Base-by-base conservation (phyloP, 2,888 invertebrate genomes). In the Acleris holmiana region DNA sequence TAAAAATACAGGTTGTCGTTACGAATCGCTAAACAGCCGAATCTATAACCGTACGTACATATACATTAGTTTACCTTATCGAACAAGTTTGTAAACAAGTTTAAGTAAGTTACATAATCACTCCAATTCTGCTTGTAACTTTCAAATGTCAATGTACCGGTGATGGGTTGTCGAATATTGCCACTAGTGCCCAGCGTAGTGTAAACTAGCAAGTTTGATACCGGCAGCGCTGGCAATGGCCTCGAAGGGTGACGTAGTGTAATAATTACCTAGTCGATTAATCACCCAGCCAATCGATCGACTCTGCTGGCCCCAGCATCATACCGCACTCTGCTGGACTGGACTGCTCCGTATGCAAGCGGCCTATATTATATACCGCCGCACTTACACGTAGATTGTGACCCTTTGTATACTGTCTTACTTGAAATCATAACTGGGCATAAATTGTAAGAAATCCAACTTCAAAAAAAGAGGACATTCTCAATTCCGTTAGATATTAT, bases 331-430 rank as follows among this genome's bases (percentile, higher is more conserved):
- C 83, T 86, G 80, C 67, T 85, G 75, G 73, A 59, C 67, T 85
- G 75, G 73, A 59, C 57, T 57, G 63, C 71, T 68, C 74, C 70
- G 76, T 76, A 79, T 74, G 73, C 75, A 76, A 77, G 76, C 76
- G 75, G 69, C 44, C 88, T 90, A 91, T 88, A 86, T 89, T 88
- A n/a, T n/a, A n/a, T 90, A 91, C 76, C 66, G 54, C 74, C 70
- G 69, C 69, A 72, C 73, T 80, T 76, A 76, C 78, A 78, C 75
- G 66, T 69, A 65, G 67, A 72, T 76, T 77, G 69, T 78, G 78
- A 80, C 83, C 82, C 83, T 79, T 73, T 73, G 73, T 72, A 76
- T 23, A 59, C 49, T 44, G 49, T 55, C 49, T 29, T 55, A 60
- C 44, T 60, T 64, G 25, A 15, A 35, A 40, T 23, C 23, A 25